phyloP scores from a whole-genome alignment of 2,797 vertebrate genomes.

The Tarsius wallacei region DNA sequence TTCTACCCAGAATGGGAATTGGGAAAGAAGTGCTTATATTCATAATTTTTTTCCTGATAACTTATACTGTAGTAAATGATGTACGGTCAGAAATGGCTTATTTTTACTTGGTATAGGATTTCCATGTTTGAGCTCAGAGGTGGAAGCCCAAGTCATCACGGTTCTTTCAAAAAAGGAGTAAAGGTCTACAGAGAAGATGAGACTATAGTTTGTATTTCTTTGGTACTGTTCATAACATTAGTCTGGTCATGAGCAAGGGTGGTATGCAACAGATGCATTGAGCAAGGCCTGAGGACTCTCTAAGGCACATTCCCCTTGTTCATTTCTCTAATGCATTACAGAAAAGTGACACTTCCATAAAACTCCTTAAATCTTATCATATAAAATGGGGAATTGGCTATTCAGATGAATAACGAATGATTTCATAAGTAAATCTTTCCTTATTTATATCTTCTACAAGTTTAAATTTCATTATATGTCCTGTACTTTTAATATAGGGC shows the following conservation, averaged over 20 bases:
- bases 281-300: background rate
- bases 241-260: background rate
- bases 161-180: background rate
- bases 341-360: background rate
- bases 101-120: background rate
- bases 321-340: background rate
- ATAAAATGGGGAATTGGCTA: constrained; percentile 16
- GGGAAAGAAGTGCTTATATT: background rate
- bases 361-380: constrained; percentile 30
- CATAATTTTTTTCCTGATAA: background rate
- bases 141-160: background rate
- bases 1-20: background rate
- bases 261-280: background rate
- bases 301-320: background rate
- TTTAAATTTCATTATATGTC: constrained; percentile 41
- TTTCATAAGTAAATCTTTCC: constrained; percentile 37
- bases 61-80: background rate
- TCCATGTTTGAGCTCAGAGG: background rate
- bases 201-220: background rate
- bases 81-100: background rate
- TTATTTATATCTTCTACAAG: constrained; percentile 17
- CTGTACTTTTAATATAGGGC: constrained; percentile 1
- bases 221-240: background rate
- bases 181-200: background rate
- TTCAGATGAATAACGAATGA: constrained; percentile 49